Percentiles rank a stretch among this genome's conserved stretches.
These are phyloP conservation scores for Crocidura indochinensis DNA, from an alignment of 2,797 vertebrate species.

Conservation along the genomic window DNA sequence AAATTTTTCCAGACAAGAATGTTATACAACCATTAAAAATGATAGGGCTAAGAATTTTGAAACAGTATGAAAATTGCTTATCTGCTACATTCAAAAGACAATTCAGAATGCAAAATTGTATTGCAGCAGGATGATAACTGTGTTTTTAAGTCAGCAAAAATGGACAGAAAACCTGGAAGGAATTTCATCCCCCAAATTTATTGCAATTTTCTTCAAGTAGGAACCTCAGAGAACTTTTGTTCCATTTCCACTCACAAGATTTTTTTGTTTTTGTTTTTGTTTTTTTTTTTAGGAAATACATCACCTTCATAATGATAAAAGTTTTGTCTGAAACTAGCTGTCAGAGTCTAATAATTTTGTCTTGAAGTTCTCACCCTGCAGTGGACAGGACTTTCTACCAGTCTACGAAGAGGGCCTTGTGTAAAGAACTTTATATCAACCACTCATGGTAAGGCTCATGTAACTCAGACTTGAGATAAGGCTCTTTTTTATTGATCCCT, in stretches of 20 bases:
- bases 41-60: conserved; percentile 17
- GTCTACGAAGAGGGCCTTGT: no score
- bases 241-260: conserved; percentile 12
- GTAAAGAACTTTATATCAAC: no score
- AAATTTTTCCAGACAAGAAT: conserved; percentile 39
- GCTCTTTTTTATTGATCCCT: no score
- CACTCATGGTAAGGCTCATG: no score
- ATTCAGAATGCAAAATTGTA: conserved; percentile 57
- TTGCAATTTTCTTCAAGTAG: conserved; percentile 33
- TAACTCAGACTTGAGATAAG: no score
- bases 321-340: neutral
- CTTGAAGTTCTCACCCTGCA: neutral
- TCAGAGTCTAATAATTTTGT: neutral
- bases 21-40: conserved; percentile 57
- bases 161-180: conserved; percentile 9
- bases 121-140: conserved; percentile 46
- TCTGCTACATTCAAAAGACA: conserved; percentile 59
- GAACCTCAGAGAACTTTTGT: neutral
- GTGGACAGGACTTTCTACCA: neutral
- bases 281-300: conserved; percentile 64
- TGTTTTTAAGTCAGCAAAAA: conserved; percentile 61
- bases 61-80: conserved; percentile 51
- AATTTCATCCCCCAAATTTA: neutral
- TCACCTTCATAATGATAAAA: conserved; percentile 59
- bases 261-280: no score